Percentiles rank a stretch among this genome's conserved stretches.
These are phyloP conservation scores for Cheilosia soror DNA, from an alignment of 2,888 invertebrate species.

Conservation along the genomic window DNA sequence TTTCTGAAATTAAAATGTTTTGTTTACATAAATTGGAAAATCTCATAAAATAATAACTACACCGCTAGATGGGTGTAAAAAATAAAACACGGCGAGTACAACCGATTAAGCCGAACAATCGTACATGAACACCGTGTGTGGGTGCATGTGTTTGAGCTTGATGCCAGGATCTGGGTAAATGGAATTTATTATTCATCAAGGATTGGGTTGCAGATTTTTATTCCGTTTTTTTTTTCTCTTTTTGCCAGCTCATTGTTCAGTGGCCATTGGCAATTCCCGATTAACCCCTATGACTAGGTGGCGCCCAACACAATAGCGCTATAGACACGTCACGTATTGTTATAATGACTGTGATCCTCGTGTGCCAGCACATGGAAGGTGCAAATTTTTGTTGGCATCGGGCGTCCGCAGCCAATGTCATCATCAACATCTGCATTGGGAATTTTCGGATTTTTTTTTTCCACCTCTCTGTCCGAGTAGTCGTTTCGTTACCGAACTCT, in stretches of 20 bases:
- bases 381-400: slow-evolving; percentile 55
- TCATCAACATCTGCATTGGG: slow-evolving; percentile 57
- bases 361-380: slow-evolving; percentile 47
- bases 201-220: slow-evolving; percentile 51
- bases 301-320: slow-evolving; percentile 35
- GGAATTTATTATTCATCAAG: slow-evolving; percentile 75
- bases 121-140: slow-evolving; percentile 34
- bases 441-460: slow-evolving; percentile 67
- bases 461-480: slow-evolving; percentile 35
- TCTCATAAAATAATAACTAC: slow-evolving; percentile 77
- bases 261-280: slow-evolving; percentile 70
- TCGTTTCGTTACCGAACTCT: slow-evolving; percentile 59
- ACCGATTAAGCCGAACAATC: slow-evolving; percentile 74
- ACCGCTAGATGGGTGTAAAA: slow-evolving; percentile 51
- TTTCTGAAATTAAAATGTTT: slow-evolving; percentile 84
- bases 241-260: slow-evolving; percentile 46
- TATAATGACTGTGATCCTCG: slow-evolving; percentile 72
- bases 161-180: slow-evolving; percentile 67
- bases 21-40: slow-evolving; percentile 84
- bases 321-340: slow-evolving; percentile 70
- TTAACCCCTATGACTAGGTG: slow-evolving; percentile 71
- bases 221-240: slow-evolving; percentile 31
- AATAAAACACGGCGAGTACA: slow-evolving; percentile 48
- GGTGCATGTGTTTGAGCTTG: slow-evolving; percentile 38
- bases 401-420: slow-evolving; percentile 17